Evolutionary conservation across 2,888 invertebrate genomes (phyloP).

Genomic region (Eudasyphora cyanicolor): DNA sequence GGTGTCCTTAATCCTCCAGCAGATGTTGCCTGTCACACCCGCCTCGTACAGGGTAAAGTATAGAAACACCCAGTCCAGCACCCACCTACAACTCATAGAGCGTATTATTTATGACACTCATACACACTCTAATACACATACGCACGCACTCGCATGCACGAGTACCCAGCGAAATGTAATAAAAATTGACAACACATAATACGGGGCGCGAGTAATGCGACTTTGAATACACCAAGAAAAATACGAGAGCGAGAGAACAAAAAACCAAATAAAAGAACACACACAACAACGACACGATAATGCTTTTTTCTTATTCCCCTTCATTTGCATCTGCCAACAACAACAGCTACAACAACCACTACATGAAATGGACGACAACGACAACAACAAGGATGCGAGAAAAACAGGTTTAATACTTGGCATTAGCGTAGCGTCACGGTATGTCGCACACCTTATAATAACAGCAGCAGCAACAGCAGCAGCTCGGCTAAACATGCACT

Average conservation of each 20-base stretch:
- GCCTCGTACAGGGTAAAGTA: not conserved
- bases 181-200: slow-evolving; percentile 5
- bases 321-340: not conserved
- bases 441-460: not conserved
- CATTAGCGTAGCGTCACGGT: slow-evolving; percentile 1
- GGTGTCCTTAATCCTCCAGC: not conserved
- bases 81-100: not conserved
- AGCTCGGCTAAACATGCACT: not conserved
- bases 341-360: not conserved
- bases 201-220: not conserved
- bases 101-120: slow-evolving; percentile 1
- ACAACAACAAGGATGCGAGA: not conserved
- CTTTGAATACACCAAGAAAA: not conserved
- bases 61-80: not conserved
- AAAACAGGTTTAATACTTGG: slow-evolving; percentile 5
- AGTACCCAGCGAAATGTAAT: not conserved
- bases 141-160: not conserved
- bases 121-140: not conserved
- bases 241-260: not conserved
- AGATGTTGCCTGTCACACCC: slow-evolving; percentile 9
- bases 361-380: not conserved
- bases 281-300: not conserved
- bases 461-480: too few relatives aligned
- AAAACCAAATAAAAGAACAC: slow-evolving; percentile 9
- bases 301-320: not conserved